These are phyloP conservation scores for Wasmannia auropunctata DNA, from an alignment of 1,140 invertebrate genomes.

Conservation along the genomic window DNA sequence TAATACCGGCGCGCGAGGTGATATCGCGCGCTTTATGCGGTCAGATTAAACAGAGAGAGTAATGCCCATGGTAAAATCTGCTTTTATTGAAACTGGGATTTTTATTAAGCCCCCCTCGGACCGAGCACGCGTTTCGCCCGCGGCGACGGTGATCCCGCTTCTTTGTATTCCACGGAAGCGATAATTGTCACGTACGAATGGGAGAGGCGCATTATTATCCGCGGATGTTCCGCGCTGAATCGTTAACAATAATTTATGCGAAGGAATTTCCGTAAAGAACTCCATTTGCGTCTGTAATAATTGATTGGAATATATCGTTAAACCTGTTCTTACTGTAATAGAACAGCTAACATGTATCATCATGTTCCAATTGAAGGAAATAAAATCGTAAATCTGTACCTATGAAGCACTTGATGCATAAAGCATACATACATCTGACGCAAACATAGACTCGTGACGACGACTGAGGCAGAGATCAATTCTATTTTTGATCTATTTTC, in stretches of 20 bases:
- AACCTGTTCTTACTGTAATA: background rate
- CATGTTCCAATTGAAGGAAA: background rate
- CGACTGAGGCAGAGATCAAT: background rate
- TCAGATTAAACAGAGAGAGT: conserved; percentile 2
- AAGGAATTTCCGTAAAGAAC: background rate
- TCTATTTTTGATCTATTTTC: conserved; percentile 6
- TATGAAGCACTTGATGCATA: background rate
- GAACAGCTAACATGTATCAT: background rate
- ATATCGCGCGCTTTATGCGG: conserved; percentile 6
- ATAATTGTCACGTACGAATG: conserved; percentile 44
- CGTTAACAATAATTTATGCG: conserved; percentile 5
- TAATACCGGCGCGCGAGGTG: conserved; percentile 37
- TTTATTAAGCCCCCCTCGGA: background rate
- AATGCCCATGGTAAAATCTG: background rate
- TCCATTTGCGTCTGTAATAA: background rate
- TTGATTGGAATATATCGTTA: background rate
- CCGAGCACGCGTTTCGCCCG: background rate
- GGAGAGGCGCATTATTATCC: background rate
- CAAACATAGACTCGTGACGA: background rate
- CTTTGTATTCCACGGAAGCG: background rate
- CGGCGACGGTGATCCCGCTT: background rate
- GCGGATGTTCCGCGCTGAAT: background rate
- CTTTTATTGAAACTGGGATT: conserved; percentile 47
- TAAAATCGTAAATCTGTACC: background rate
- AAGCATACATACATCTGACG: background rate